These are phyloP conservation scores for Halictus rubicundus DNA, from an alignment of 1,140 invertebrate species.

Conservation along the genomic window DNA sequence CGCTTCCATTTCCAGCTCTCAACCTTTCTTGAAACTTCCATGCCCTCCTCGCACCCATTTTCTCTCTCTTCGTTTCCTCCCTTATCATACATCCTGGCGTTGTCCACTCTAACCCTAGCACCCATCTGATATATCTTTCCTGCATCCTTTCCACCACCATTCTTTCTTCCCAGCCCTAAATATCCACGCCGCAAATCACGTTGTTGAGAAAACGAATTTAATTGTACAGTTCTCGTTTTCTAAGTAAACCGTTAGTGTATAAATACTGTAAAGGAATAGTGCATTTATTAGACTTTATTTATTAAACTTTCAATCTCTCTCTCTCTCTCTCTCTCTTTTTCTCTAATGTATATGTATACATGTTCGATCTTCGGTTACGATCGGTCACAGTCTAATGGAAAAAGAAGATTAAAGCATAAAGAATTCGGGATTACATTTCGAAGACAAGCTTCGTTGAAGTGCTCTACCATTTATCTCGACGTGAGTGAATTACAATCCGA, in stretches of 20 bases:
- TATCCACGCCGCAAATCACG: too few species aligned
- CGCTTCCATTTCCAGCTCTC: too few species aligned
- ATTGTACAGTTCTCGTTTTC: conserved; percentile 1
- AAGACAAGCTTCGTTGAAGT: not conserved
- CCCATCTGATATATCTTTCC: too few species aligned
- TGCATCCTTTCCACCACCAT: too few species aligned
- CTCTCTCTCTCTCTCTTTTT: not conserved
- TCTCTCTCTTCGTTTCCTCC: too few species aligned
- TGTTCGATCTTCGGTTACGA: not conserved
- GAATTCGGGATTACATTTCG: not conserved
- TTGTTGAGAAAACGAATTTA: not conserved
- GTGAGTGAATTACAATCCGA: too few species aligned
- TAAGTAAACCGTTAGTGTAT: conserved; percentile 8
- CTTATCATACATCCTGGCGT: too few species aligned
- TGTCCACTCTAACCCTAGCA: too few species aligned
- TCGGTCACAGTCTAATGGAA: not conserved
- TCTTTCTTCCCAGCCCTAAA: too few species aligned
- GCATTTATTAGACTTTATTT: conserved; percentile 27
- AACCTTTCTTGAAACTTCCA: too few species aligned
- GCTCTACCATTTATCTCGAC: too few species aligned
- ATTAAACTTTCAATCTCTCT: conserved; percentile 8
- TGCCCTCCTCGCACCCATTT: too few species aligned
- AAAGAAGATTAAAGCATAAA: not conserved
- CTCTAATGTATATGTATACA: not conserved
- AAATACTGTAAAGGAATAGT: conserved; percentile 35